These are phyloP conservation scores for Kradibia gibbosae DNA, from an alignment of 1,140 invertebrate species.

Conservation along the genomic window DNA sequence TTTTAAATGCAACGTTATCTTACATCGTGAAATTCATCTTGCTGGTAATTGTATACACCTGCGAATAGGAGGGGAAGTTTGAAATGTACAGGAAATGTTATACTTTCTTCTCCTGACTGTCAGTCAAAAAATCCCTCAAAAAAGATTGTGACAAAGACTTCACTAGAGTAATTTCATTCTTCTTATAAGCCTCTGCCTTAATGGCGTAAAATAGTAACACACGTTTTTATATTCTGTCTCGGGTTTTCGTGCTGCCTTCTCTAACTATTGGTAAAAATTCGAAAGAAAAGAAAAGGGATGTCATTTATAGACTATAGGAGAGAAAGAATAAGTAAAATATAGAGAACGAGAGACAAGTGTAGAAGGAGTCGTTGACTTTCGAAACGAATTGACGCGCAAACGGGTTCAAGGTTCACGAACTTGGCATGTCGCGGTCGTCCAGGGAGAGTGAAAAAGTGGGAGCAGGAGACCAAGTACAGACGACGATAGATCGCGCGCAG, in stretches of 20 bases:
- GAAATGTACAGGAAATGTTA: not conserved
- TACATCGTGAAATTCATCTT: not conserved
- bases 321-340: not conserved
- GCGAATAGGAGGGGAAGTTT: not conserved
- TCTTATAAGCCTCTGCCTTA: not conserved
- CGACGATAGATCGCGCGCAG: not conserved
- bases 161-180: not conserved
- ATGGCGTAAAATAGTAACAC: not conserved
- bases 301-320: slow-evolving; percentile 18
- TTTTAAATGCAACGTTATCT: not conserved
- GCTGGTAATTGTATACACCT: not conserved
- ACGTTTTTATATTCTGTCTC: not conserved
- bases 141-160: not conserved
- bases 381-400: slow-evolving; percentile 57
- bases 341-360: slow-evolving; percentile 10
- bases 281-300: not conserved
- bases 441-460: slow-evolving; percentile 34
- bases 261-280: not conserved
- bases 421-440: slow-evolving; percentile 59
- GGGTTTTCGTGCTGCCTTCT: not conserved
- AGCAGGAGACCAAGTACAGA: slow-evolving; percentile 12
- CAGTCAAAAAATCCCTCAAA: not conserved
- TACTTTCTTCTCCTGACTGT: not conserved
- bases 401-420: slow-evolving; percentile 67
- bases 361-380: slow-evolving; percentile 55